Base-by-base conservation (phyloP, 2,113 vertebrate genomes). In the Dipodomys merriami region DNA sequence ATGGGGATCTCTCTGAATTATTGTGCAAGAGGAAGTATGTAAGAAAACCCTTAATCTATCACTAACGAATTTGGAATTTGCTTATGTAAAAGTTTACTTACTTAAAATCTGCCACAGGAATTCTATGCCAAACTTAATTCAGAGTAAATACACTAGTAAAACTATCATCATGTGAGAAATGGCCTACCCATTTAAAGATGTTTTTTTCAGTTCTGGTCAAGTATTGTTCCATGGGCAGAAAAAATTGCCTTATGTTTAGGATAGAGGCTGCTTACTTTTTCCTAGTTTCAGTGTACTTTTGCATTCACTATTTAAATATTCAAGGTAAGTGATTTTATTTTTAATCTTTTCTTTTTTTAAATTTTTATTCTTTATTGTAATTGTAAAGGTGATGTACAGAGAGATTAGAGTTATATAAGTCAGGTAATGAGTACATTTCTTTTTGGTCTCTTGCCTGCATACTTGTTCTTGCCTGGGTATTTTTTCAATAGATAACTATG, bases 21-120 rank as follows among this genome's bases (percentile, higher is more conserved):
- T 83, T 83, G 83, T 77, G 53, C 80, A 35, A 86, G 64, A 92
- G 62, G 69, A 84, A 80, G 72, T 33, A 19, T 88, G n/a, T 74
- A n/a, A 49, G 25, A 68, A 88, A 81, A 46, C 13, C 15, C 20
- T n/a, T 79, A 87, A 44, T 73, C 57, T 83, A 10, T 83, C 16
- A 49, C 49, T 49, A 49, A 49, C 49, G 9, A 49, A 9, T 49
- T 49, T 49, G 49, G 49, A 49, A 12, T 49, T 49, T 49, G 49
- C 49, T 49, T 49, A 49, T 5, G 11, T 11, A 49, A 49, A 49
- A 49, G 39, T 39, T 39, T 5, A 39, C 33, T 82, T 62, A 44
- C 57, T 86, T 44, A 68, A 18, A 27, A 23, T 30, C 33, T 64
- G 73, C 22, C 25, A 62, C 3, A 33, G 46, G 74, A 64, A 18